Percentiles rank a stretch among this genome's conserved stretches.
phyloP scores from a whole-genome alignment of 2,888 invertebrate species.

The Drosophila borborema region DNA sequence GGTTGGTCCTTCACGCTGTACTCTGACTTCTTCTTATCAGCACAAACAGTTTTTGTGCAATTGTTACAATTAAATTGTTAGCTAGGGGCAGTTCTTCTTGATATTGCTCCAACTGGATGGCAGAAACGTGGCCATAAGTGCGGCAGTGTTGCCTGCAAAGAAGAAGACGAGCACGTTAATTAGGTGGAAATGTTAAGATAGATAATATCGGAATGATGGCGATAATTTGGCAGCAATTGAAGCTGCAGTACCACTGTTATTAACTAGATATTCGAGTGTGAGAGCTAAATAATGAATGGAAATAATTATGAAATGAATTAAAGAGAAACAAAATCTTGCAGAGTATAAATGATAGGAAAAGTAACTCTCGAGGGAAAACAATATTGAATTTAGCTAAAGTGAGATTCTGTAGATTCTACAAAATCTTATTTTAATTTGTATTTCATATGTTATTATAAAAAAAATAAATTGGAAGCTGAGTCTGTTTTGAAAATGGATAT shows the following conservation, averaged over 20 bases:
- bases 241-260: slow-evolving; percentile 8
- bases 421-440: too few relatives aligned
- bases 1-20: slow-evolving; percentile 8
- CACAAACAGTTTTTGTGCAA: slow-evolving; percentile 47
- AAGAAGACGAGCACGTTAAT: slow-evolving; percentile 28
- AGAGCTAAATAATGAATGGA: background rate
- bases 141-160: slow-evolving; percentile 46
- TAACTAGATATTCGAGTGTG: slow-evolving; percentile 16
- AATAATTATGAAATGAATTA: background rate
- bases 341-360: background rate
- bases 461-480: background rate
- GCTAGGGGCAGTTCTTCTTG: slow-evolving; percentile 44
- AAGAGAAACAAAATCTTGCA: background rate
- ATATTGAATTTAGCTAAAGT: background rate
- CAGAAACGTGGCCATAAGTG: slow-evolving; percentile 50
- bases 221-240: slow-evolving; percentile 41
- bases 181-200: slow-evolving; percentile 43
- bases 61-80: slow-evolving; percentile 59
- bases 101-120: slow-evolving; percentile 42
- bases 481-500: background rate
- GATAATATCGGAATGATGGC: slow-evolving; percentile 41
- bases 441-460: too few relatives aligned
- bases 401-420: too few relatives aligned
- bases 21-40: slow-evolving; percentile 53
- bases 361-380: background rate